Evolutionary conservation across 1,140 invertebrate species (phyloP).

Genomic region (Drosophila parabipectinata): DNA sequence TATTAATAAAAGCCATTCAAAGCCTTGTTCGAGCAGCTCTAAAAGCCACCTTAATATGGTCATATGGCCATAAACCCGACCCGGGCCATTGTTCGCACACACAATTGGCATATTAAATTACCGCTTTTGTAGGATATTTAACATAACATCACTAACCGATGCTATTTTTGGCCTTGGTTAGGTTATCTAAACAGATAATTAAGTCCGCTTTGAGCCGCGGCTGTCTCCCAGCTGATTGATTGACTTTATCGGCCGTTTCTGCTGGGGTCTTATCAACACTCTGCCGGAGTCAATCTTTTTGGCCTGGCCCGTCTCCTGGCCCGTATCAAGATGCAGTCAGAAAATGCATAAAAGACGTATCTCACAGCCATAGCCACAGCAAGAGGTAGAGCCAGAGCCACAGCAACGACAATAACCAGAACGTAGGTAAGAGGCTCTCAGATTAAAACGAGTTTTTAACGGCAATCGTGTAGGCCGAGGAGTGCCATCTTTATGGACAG

Average conservation of each 20-base stretch:
- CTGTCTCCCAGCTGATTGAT: constrained; percentile 73
- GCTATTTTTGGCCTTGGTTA: constrained; percentile 61
- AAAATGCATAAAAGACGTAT: constrained; percentile 50
- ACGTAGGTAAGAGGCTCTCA: constrained; percentile 22
- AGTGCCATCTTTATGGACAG: constrained; percentile 62
- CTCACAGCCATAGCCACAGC: constrained; percentile 22
- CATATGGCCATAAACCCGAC: constrained; percentile 28
- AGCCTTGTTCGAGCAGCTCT: constrained; percentile 48
- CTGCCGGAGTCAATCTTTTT: constrained; percentile 54
- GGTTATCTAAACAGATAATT: constrained; percentile 67
- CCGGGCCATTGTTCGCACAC: constrained; percentile 43
- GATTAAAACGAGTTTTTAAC: constrained; percentile 57
- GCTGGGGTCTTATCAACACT: constrained; percentile 70
- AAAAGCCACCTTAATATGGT: constrained; percentile 57
- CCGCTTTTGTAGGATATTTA: constrained; percentile 52
- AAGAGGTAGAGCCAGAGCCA: constrained; percentile 1
- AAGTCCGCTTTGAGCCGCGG: constrained; percentile 69
- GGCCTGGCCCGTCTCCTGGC: constrained; percentile 36
- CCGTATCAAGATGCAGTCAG: constrained; percentile 60
- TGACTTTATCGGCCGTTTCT: constrained; percentile 66
- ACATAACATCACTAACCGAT: constrained; percentile 33
- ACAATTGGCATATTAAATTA: constrained; percentile 66
- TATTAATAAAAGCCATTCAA: constrained; percentile 68
- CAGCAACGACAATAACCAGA: constrained; percentile 21
- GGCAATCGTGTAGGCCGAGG: constrained; percentile 58